Conservation (phyloP, 2,888 invertebrate species). For the Sycophila texana region DNA sequence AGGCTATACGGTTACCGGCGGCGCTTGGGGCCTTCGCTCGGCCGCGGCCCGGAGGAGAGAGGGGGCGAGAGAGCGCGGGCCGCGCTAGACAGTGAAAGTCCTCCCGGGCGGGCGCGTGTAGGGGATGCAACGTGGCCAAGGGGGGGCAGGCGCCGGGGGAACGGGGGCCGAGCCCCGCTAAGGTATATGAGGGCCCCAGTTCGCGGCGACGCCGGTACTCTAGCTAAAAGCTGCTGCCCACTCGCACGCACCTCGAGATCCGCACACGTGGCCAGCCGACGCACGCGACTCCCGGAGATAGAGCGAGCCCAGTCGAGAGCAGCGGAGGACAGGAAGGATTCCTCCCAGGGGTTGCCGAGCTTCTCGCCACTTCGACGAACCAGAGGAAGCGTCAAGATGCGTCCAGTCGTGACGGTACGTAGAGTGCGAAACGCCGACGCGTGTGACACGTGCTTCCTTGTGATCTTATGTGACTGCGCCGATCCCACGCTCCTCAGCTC, state of each 20-base stretch:
- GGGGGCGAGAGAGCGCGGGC: conserved; percentile 11
- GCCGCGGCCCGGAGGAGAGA: not conserved
- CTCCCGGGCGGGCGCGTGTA: conserved; percentile 35
- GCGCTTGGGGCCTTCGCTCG: too few relatives aligned
- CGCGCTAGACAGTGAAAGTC: conserved; percentile 46
- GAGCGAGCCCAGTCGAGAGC: not conserved
- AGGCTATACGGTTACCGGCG: too few relatives aligned
- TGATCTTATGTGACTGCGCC: not conserved
- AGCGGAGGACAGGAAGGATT: conserved; percentile 1
- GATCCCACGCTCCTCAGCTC: too few relatives aligned
- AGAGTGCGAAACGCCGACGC: conserved; percentile 52
- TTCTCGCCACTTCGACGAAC: not conserved
- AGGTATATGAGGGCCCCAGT: conserved; percentile 75
- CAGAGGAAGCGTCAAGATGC: conserved; percentile 61
- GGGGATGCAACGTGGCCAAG: conserved; percentile 58
- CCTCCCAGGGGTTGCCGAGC: not conserved
- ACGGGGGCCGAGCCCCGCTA: conserved; percentile 67
- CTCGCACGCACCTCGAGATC: conserved; percentile 63
- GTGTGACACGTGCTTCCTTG: conserved; percentile 45
- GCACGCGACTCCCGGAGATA: not conserved
- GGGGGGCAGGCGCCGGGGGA: conserved; percentile 62
- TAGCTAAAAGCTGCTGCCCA: conserved; percentile 70
- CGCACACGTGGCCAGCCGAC: not conserved
- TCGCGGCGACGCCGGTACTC: conserved; percentile 71
- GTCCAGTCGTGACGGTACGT: conserved; percentile 72